Evolutionary conservation across 2,888 invertebrate genomes (phyloP).

Genomic region (Diplazon laetatorius): DNA sequence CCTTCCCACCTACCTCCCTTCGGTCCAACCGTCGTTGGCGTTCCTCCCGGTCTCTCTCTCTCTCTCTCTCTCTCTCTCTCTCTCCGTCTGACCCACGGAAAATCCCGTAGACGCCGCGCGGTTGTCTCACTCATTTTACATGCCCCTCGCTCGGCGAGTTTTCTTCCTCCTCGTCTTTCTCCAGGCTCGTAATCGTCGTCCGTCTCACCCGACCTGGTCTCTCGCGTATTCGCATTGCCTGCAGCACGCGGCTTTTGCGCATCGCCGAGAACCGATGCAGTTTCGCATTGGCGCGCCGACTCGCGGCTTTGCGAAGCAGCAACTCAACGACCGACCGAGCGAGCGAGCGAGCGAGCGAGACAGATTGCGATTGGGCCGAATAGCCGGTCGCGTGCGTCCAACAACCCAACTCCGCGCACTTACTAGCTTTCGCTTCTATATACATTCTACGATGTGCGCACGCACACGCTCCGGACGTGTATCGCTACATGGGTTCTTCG

Average conservation of each 20-base stretch:
- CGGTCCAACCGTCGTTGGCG: conserved; percentile 7
- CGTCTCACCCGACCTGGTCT: conserved; percentile 30
- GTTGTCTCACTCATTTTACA: too few relatives aligned
- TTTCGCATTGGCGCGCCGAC: conserved; percentile 59
- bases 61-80: conserved; percentile 13
- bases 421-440: conserved; percentile 40
- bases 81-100: conserved; percentile 45
- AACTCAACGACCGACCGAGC: too few relatives aligned
- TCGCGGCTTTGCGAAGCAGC: conserved; percentile 21
- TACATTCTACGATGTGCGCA: conserved; percentile 39
- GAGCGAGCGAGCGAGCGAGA: conserved; percentile 37
- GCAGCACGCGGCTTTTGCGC: conserved; percentile 52
- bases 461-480: conserved; percentile 23
- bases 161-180: conserved; percentile 33
- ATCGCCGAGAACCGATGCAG: conserved; percentile 62
- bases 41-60: too few relatives aligned
- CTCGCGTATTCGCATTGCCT: conserved; percentile 39
- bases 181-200: background rate
- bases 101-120: too few relatives aligned
- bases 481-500: conserved; percentile 46
- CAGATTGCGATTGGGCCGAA: conserved; percentile 28
- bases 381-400: conserved; percentile 44
- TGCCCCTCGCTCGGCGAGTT: too few relatives aligned
- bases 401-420: conserved; percentile 43
- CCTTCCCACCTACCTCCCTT: conserved; percentile 47